Percentiles rank a stretch among this genome's conserved stretches.
Evolutionary conservation across 1,140 invertebrate species (phyloP).

Genomic region (Micrasema longulum): DNA sequence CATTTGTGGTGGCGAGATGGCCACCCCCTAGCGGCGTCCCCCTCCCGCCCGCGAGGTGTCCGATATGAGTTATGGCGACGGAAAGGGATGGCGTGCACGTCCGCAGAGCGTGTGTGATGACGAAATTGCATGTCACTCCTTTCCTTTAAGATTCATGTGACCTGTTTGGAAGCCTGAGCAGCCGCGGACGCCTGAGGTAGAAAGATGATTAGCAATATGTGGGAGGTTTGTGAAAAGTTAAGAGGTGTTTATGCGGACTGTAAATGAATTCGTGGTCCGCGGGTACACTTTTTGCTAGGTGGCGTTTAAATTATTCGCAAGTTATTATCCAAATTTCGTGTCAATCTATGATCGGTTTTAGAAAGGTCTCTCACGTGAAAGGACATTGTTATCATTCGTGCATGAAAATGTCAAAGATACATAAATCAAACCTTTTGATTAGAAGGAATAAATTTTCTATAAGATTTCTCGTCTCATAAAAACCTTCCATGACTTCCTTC

Average conservation of each 20-base stretch:
- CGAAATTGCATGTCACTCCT: constrained; percentile 55
- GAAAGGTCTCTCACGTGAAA: neutral
- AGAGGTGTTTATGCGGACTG: too few species aligned
- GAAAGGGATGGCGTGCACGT: constrained; percentile 54
- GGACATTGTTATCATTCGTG: neutral
- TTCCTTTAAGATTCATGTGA: constrained; percentile 55
- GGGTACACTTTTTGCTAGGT: neutral
- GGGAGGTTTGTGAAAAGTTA: too few species aligned
- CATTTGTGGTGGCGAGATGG: constrained; percentile 23
- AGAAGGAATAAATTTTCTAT: neutral
- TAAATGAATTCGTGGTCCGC: neutral
- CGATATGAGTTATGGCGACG: constrained; percentile 55
- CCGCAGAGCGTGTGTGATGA: constrained; percentile 54
- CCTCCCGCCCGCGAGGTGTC: constrained; percentile 48
- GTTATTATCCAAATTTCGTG: neutral
- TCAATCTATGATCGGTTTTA: constrained; percentile 20
- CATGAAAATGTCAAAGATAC: neutral
- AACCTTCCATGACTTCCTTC: constrained; percentile 15
- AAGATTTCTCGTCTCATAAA: neutral
- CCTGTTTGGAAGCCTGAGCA: constrained; percentile 49
- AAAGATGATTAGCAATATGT: neutral
- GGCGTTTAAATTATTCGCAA: too few species aligned
- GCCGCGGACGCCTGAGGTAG: neutral
- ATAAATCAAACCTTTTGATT: constrained; percentile 4
- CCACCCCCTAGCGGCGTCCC: constrained; percentile 35